These are phyloP conservation scores for Delichon dasypus DNA, from an alignment of 2,797 vertebrate genomes.

Conservation along the genomic window DNA sequence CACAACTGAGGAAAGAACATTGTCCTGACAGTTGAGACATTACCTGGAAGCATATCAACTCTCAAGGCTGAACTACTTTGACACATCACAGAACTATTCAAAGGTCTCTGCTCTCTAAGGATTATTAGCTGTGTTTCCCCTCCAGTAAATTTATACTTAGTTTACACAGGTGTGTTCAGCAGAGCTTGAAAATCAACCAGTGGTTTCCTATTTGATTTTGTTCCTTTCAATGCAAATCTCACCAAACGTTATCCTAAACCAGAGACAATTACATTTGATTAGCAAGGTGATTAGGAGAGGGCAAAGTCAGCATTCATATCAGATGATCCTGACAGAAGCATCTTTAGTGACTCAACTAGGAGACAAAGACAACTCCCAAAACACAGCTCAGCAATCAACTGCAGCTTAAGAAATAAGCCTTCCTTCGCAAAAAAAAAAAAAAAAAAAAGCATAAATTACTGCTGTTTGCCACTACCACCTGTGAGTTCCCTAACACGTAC, in stretches of 20 bases:
- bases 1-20: neutral
- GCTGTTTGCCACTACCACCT: neutral
- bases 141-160: neutral
- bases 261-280: neutral
- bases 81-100: neutral
- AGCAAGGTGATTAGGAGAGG: neutral
- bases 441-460: neutral
- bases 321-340: neutral
- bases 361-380: neutral
- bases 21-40: neutral
- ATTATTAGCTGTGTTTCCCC: neutral
- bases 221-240: neutral
- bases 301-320: neutral
- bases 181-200: neutral
- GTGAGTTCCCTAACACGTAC: neutral
- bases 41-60: neutral
- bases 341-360: neutral
- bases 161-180: neutral
- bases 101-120: neutral
- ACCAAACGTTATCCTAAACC: neutral
- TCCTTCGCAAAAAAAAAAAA: neutral
- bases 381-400: neutral
- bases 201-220: neutral
- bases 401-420: neutral
- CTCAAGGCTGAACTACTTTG: neutral